phyloP scores from a whole-genome alignment of 1,140 invertebrate genomes.

The Popillia japonica region DNA sequence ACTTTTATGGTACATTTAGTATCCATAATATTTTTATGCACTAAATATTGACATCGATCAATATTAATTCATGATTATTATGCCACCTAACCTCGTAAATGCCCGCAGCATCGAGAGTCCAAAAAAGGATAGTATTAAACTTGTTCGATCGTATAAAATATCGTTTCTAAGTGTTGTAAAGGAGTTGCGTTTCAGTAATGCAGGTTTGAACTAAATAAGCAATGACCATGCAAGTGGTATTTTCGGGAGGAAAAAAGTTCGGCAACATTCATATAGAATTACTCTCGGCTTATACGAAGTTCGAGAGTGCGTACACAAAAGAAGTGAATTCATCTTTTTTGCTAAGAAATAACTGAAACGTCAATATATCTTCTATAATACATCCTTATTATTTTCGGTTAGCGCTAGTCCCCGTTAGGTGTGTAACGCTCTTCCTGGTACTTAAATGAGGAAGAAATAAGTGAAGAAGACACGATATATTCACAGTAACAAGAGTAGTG shows the following conservation, averaged over 20 bases:
- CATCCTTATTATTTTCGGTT: slow-evolving; percentile 4
- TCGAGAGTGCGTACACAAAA: neutral
- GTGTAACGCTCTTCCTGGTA: neutral
- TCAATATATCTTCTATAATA: neutral
- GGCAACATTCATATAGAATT: neutral
- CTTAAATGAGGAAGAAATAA: neutral
- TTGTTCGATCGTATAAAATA: neutral
- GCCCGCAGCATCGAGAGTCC: neutral
- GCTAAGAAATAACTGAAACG: neutral
- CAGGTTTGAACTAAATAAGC: neutral
- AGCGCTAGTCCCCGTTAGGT: neutral
- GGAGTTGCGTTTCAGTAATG: neutral
- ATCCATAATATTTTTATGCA: neutral
- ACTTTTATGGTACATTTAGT: slow-evolving; percentile 1
- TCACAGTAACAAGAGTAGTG: slow-evolving; percentile 3
- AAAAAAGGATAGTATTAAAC: neutral
- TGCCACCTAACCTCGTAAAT: neutral
- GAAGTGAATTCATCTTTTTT: neutral
- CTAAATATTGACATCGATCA: slow-evolving; percentile 2
- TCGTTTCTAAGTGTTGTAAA: neutral
- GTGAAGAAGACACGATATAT: slow-evolving; percentile 2
- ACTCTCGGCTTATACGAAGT: neutral
- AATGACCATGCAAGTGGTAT: neutral
- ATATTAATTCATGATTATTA: slow-evolving; percentile 16
- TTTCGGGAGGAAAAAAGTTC: neutral